Conservation (phyloP, 1,140 invertebrate species). For the Ostrea denselamellosa region DNA sequence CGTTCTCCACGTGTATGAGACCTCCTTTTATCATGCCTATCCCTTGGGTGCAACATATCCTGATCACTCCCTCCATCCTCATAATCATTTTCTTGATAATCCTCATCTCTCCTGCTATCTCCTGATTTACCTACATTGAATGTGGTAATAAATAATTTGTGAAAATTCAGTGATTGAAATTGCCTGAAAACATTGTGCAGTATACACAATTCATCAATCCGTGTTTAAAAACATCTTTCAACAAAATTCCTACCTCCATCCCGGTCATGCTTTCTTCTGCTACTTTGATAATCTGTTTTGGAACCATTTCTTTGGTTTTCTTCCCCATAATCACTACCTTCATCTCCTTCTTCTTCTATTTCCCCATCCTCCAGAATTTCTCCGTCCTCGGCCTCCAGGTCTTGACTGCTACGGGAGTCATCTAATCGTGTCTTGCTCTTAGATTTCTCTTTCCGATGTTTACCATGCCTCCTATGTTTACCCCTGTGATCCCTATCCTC, state of each 20-base stretch:
- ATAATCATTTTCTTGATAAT: constrained; percentile 24
- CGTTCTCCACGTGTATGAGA: not conserved
- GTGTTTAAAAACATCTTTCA: not conserved
- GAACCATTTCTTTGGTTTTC: constrained; percentile 18
- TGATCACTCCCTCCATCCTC: constrained; percentile 33
- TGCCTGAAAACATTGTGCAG: not conserved
- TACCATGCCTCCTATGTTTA: constrained; percentile 42
- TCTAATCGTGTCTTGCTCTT: constrained; percentile 4
- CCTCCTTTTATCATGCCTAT: constrained; percentile 32
- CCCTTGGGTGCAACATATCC: not conserved
- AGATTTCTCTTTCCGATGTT: constrained; percentile 34
- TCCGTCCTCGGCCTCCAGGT: constrained; percentile 70
- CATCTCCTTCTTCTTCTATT: constrained; percentile 67
- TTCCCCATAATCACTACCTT: constrained; percentile 32
- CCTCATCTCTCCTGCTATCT: constrained; percentile 33
- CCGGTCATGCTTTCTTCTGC: constrained; percentile 54
- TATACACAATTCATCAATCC: not conserved
- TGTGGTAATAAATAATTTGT: not conserved
- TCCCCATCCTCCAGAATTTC: constrained; percentile 74
- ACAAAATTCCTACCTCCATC: constrained; percentile 36
- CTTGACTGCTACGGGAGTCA: constrained; percentile 48
- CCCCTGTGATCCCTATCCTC: constrained; percentile 47
- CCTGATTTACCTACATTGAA: constrained; percentile 36
- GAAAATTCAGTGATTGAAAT: too few species aligned
- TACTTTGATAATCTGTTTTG: not conserved